Base-by-base conservation (phyloP, 2,888 invertebrate species). In the Rhynchonema sp. region DNA sequence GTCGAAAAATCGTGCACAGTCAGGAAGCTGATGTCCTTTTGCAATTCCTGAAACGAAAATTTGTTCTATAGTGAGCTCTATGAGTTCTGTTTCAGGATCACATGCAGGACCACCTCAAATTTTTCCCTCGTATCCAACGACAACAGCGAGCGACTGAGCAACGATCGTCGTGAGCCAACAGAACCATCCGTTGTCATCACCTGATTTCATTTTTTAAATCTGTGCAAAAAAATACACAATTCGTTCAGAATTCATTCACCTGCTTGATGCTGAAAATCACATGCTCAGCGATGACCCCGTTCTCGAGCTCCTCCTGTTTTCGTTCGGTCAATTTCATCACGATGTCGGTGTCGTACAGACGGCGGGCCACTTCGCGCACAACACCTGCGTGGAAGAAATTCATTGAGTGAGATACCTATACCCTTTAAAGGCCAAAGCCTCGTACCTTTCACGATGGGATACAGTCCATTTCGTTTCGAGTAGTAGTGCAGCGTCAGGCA, bases 291-390 rank as follows among this genome's bases (percentile, higher is more conserved):
- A 69, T 66, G 60, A 67, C 66, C 6, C 68, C 66, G 59, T 70
- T 92, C 76, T 89, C 88, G 0, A 88, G 86, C 73, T 92, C 90
- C 74, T 84, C 84, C 73, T 87, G 87, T 61, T 74, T 74, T 1
- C 86, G 83, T 76, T 87, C 86, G 65, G 88, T 76, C 62, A 94
- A 85, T 70, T 87, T 83, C 67, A 94, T 88, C 70, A 88, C 85
- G 26, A 94, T 88, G 72, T 92, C 89, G 0, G 87, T 87, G 65
- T 84, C 84, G 73, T 92, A 94, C 30, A 94, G 81, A 72, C 88
- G 86, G 69, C 86, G 86, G 52, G 94, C 90, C 30, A 92, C 91
- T 6, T 91, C 89, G 84, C 90, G 89, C 1, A 96, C 91, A 66
- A 92, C 91, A 30, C 94, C 94, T 72, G 90, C 1, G n/a, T n/a